Evolutionary conservation across 2,888 invertebrate species (phyloP).

Genomic region (Drosophila parthenogenetica): DNA sequence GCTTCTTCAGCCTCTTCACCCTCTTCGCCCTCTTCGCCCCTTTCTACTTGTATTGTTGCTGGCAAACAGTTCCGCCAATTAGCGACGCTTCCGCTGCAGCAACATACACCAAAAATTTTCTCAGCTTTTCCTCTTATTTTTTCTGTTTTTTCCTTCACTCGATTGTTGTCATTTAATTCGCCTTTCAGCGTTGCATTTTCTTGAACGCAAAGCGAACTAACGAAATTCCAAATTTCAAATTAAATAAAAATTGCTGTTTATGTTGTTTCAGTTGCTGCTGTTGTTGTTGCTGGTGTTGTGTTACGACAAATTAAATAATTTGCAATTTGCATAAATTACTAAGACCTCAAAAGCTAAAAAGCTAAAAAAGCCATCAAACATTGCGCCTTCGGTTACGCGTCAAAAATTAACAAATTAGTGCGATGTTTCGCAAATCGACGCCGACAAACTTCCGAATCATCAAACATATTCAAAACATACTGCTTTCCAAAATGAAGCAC

Average conservation of each 20-base stretch:
- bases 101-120: constrained; percentile 55
- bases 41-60: constrained; percentile 46
- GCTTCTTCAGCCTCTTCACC: constrained; percentile 6
- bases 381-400: constrained; percentile 71
- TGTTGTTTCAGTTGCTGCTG: constrained; percentile 12
- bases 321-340: constrained; percentile 70
- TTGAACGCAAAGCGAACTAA: constrained; percentile 21
- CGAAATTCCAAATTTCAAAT: constrained; percentile 37
- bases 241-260: constrained; percentile 32
- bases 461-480: constrained; percentile 43
- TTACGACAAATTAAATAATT: constrained; percentile 67
- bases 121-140: constrained; percentile 63
- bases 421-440: constrained; percentile 75
- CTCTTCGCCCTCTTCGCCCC: constrained; percentile 21
- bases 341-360: constrained; percentile 11
- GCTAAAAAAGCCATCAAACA: constrained; percentile 57
- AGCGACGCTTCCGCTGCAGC: constrained; percentile 75
- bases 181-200: constrained; percentile 39
- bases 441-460: constrained; percentile 71
- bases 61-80: constrained; percentile 77
- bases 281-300: constrained; percentile 7
- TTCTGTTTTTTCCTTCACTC: constrained; percentile 10
- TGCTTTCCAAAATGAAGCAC: constrained; percentile 53
- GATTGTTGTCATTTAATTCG: constrained; percentile 39
- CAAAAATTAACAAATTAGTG: constrained; percentile 78